These are phyloP conservation scores for Vollenhovia emeryi DNA, from an alignment of 1,140 invertebrate species.

Conservation along the genomic window DNA sequence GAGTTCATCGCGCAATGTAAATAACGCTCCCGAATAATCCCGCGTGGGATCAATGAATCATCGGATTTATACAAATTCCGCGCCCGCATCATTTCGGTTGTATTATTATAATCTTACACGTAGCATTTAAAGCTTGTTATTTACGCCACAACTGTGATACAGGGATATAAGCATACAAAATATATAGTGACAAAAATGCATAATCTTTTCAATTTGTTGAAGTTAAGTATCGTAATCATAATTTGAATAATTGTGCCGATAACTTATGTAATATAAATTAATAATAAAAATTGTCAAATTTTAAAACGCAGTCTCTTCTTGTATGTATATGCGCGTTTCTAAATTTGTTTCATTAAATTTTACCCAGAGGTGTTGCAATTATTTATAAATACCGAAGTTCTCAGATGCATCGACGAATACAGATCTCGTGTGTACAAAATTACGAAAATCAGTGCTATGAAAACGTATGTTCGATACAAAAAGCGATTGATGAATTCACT, in stretches of 20 bases:
- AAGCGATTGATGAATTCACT: constrained; percentile 56
- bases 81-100: constrained; percentile 30
- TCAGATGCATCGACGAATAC: not conserved
- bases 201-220: not conserved
- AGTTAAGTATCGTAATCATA: not conserved
- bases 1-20: constrained; percentile 20
- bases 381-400: not conserved
- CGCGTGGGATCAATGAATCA: constrained; percentile 44
- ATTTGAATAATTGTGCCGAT: not conserved
- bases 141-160: not conserved
- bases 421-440: not conserved
- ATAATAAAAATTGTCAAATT: not conserved
- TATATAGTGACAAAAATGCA: not conserved
- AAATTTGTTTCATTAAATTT: not conserved
- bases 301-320: not conserved
- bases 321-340: not conserved
- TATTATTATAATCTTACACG: constrained; percentile 41
- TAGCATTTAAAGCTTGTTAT: constrained; percentile 25
- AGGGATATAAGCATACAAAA: not conserved
- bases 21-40: constrained; percentile 35
- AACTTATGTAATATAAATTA: not conserved
- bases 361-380: not conserved
- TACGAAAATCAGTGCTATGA: constrained; percentile 1
- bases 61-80: constrained; percentile 48
- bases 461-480: constrained; percentile 10